Conservation (phyloP, 2,888 invertebrate species). For the Synanthedon andrenaeformis region DNA sequence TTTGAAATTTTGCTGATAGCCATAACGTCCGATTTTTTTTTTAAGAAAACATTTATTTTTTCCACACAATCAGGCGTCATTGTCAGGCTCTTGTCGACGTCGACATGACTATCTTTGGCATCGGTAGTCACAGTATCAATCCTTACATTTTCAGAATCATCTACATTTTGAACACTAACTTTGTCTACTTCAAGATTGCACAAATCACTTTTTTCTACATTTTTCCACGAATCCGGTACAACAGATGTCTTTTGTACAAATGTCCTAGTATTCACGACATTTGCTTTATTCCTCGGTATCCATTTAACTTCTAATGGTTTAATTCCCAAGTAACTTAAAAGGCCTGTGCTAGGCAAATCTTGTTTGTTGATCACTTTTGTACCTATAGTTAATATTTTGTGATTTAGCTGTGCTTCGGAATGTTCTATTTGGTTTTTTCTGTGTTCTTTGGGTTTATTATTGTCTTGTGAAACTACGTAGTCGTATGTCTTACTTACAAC, state of each 20-base stretch:
- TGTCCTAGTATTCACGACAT: constrained; percentile 6
- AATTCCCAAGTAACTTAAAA: constrained; percentile 45
- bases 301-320: constrained; percentile 42
- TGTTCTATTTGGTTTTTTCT: constrained; percentile 7
- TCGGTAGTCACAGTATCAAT: neutral
- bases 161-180: neutral
- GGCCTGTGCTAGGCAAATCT: constrained; percentile 35
- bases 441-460: constrained; percentile 6
- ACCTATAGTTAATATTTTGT: constrained; percentile 52
- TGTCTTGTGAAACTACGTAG: constrained; percentile 16
- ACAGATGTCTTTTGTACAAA: no score
- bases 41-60: constrained; percentile 2
- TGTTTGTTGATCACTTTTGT: constrained; percentile 40
- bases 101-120: neutral
- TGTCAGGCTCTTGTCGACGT: neutral
- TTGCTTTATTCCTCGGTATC: constrained; percentile 19
- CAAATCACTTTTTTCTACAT: no score
- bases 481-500: constrained; percentile 32
- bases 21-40: neutral
- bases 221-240: no score
- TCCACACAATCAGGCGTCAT: neutral
- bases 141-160: neutral
- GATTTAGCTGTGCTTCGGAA: constrained; percentile 32
- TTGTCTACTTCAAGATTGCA: neutral
- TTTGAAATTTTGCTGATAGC: constrained; percentile 23